Evolutionary conservation across 2,797 vertebrate species (phyloP), one percentile per base, ranked within the genome.

Genomic region (Lepilemur ruficaudatus): DNA sequence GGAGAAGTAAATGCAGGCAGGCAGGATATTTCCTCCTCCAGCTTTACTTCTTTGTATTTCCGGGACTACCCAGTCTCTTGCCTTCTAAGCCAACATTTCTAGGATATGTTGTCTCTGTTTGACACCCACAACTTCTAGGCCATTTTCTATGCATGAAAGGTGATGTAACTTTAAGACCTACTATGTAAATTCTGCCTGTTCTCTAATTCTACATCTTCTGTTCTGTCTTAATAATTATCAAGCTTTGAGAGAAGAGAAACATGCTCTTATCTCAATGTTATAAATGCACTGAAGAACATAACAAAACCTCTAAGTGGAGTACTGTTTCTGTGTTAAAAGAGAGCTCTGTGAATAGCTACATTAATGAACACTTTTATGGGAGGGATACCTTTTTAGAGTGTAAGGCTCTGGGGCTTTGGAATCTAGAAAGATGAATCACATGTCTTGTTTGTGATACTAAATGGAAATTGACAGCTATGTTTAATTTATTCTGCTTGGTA

Each of bases 401-500:
- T 87, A 83, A 76, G 18, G n/a, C 38, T 92, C 38, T 32, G 13
- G 69, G 75, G 11, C 7, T 81, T 93, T 23, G 7, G 38, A 35
- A 63, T 94, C 48, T 72, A 46, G 46, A 87, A 84, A 79, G 84
- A 87, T 63, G 78, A 92, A 81, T 87, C 11, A 5, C 25, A 80
- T 88, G 30, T n/a, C 69, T 73, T 70, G 61, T 91, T 88, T 95
- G 86, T 76, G 52, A 81, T 96, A 43, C 67, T 48, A 93, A 96
- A 85, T 18, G 61, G 76, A 93, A 97, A 81, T 55, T 38, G 81
- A 81, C 70, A 95, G 88, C 12, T 89, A 70, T 61, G 72, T 85
- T 96, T 94, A 91, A 90, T 97, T 91, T 96, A 76, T 83, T 80
- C 8, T 67, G 28, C 55, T 96, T 22, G 23, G 46, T 86, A 79